Evolutionary conservation across 2,797 vertebrate genomes (phyloP).

Genomic region (Florisuga fusca): DNA sequence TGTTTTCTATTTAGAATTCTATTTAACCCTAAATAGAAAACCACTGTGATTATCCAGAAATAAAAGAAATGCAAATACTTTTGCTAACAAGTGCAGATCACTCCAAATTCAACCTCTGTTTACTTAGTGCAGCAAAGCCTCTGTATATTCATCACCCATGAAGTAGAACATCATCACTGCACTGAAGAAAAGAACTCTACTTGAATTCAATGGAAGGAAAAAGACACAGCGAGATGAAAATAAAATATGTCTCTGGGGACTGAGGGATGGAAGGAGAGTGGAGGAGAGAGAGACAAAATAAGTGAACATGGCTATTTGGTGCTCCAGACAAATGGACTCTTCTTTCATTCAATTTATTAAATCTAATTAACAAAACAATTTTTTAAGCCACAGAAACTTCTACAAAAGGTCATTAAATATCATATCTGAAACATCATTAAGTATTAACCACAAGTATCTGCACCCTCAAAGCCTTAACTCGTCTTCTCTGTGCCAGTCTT

Average conservation of each 20-base stretch:
- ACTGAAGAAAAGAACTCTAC: background rate
- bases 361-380: conserved; percentile 19
- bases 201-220: background rate
- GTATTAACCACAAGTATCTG: background rate
- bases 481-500: background rate
- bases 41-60: background rate
- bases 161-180: background rate
- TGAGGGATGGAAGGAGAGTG: background rate
- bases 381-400: background rate
- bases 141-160: background rate
- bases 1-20: too few species aligned
- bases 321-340: background rate
- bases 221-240: background rate
- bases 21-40: background rate
- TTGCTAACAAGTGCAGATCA: background rate
- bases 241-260: background rate
- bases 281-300: background rate
- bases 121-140: background rate
- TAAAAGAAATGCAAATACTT: background rate
- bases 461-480: background rate
- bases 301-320: background rate
- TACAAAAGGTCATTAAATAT: background rate
- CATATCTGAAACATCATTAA: background rate
- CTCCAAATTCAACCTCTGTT: background rate
- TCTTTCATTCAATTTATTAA: conserved; percentile 18